A percentile compares a stretch with the other conserved stretches of the same genome.
Evolutionary conservation across 1,140 invertebrate genomes (phyloP).

Genomic region (Helicoverpa zea): DNA sequence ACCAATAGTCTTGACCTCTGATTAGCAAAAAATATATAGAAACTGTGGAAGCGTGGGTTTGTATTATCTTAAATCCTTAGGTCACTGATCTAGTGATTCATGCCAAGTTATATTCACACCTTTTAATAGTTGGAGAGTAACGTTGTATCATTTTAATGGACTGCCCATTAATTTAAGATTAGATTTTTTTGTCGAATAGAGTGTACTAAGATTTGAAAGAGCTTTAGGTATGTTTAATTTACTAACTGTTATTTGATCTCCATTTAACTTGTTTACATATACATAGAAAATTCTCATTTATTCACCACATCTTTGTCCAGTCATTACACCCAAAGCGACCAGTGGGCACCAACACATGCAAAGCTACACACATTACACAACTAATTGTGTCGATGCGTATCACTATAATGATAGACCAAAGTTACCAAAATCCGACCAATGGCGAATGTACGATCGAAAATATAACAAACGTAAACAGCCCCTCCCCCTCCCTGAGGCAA

Average conservation of each 20-base stretch:
- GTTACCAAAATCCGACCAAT: slow-evolving; percentile 46
- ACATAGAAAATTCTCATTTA: not conserved
- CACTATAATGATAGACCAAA: slow-evolving; percentile 41
- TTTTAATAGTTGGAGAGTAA: slow-evolving; percentile 4
- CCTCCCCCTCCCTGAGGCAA: slow-evolving; percentile 69
- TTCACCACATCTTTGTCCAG: not conserved
- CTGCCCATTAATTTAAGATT: not conserved
- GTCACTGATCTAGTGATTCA: slow-evolving; percentile 22
- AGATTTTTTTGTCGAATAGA: too few relatives aligned
- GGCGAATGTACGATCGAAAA: slow-evolving; percentile 44
- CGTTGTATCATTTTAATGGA: slow-evolving; percentile 6
- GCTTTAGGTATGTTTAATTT: too few relatives aligned
- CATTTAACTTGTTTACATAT: not conserved
- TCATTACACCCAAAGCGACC: slow-evolving; percentile 9
- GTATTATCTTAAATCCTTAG: slow-evolving; percentile 6
- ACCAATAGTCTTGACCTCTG: slow-evolving; percentile 14
- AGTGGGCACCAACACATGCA: not conserved
- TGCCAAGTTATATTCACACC: slow-evolving; percentile 14
- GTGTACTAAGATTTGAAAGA: too few relatives aligned
- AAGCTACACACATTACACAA: slow-evolving; percentile 22
- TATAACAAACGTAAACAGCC: slow-evolving; percentile 57
- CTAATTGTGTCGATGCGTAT: slow-evolving; percentile 29
- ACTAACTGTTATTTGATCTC: not conserved
- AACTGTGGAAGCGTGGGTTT: slow-evolving; percentile 18
- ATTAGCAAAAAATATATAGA: slow-evolving; percentile 17